Conservation (phyloP, 2,888 invertebrate species). For the Ptilodon capucinus region DNA sequence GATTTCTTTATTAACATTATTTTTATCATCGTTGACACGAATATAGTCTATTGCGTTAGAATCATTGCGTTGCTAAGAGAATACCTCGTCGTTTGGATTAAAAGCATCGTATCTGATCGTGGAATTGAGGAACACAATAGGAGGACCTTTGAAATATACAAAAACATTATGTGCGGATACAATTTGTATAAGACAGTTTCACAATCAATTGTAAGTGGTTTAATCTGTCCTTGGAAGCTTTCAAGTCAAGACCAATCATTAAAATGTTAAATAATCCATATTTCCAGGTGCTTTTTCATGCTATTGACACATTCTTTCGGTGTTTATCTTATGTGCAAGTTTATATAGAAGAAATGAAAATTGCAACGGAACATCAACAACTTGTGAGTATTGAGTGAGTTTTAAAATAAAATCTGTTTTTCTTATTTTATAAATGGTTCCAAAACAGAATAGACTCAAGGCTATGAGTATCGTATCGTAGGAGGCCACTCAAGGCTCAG, state of each 20-base stretch:
- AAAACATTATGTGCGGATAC: conserved; percentile 12
- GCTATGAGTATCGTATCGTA: no score
- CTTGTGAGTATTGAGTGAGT: not conserved
- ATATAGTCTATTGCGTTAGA: conserved; percentile 5
- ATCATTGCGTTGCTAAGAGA: conserved; percentile 10
- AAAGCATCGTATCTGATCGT: not conserved
- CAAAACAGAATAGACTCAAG: no score
- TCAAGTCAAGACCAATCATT: no score
- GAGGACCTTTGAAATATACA: conserved; percentile 3
- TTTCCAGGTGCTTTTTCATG: conserved; percentile 15
- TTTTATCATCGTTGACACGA: not conserved
- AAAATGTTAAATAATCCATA: no score
- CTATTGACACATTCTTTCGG: conserved; percentile 8
- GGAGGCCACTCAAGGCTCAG: no score
- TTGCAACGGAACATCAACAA: not conserved
- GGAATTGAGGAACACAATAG: not conserved
- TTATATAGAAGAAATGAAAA: not conserved
- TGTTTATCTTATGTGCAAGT: conserved; percentile 7
- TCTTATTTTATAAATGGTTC: not conserved
- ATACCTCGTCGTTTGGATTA: conserved; percentile 5
- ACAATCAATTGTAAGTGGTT: conserved; percentile 14
- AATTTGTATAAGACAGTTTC: conserved; percentile 10
- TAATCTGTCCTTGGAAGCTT: no score
- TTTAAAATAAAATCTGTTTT: not conserved
- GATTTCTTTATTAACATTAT: not conserved